Evolutionary conservation across 37 sponge, comb jelly and placozoan genomes (phyloP).

Genomic region (Agelas oroides): DNA sequence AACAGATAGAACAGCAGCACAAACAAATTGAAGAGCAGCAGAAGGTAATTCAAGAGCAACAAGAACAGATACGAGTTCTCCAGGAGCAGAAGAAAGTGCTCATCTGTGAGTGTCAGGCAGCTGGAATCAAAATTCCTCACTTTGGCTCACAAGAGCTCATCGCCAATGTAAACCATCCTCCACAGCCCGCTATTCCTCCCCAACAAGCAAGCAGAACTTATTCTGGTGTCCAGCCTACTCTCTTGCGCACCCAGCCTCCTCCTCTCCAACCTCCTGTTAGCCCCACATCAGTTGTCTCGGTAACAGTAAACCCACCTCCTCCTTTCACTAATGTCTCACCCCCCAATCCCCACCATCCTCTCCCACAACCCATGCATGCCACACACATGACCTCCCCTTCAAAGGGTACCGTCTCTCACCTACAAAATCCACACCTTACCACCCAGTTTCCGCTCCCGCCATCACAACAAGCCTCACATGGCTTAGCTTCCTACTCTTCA

Average conservation of each 20-base stretch:
- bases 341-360: conserved; percentile 8
- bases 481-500: neutral
- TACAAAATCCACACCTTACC: neutral
- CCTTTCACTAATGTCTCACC: conserved; percentile 6
- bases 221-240: neutral
- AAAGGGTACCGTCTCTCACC: neutral
- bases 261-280: neutral
- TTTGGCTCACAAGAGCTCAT: neutral
- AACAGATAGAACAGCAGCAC: conserved; percentile 33
- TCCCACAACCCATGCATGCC: neutral
- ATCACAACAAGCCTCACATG: neutral
- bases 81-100: conserved; percentile 48
- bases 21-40: conserved; percentile 50
- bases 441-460: neutral
- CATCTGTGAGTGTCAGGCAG: conserved; percentile 36
- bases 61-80: conserved; percentile 32
- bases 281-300: neutral
- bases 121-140: conserved; percentile 38
- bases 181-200: neutral
- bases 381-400: neutral
- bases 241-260: conserved; percentile 2
- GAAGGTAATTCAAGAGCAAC: conserved; percentile 50
- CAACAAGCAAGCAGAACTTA: neutral
- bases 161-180: neutral
- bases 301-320: neutral